These are phyloP conservation scores for Nannobrachium achirus DNA, from an alignment of 2,113 vertebrate genomes.

Conservation along the genomic window DNA sequence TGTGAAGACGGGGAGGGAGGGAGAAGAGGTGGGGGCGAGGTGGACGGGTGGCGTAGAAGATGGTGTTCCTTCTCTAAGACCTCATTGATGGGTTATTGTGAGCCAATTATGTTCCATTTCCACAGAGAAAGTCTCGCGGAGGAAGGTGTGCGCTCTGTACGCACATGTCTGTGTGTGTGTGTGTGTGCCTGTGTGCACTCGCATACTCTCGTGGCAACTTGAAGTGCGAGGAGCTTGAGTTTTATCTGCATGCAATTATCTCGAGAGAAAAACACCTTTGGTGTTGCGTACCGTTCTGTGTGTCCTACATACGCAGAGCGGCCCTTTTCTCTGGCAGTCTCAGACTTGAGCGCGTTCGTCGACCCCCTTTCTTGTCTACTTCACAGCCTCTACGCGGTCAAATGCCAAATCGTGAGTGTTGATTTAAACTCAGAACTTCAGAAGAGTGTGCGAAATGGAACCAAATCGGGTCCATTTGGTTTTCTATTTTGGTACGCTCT, in stretches of 20 bases:
- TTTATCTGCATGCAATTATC: slow-evolving; percentile 45
- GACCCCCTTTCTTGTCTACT: too few relatives aligned
- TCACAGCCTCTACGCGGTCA: too few relatives aligned
- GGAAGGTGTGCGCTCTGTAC: neutral
- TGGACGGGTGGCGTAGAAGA: slow-evolving; percentile 37
- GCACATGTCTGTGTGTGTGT: slow-evolving; percentile 15
- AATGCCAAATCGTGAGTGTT: too few relatives aligned
- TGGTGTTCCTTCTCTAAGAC: slow-evolving; percentile 52
- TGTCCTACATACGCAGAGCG: neutral
- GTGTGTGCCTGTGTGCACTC: slow-evolving; percentile 16
- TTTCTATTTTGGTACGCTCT: too few relatives aligned
- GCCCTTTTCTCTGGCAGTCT: too few relatives aligned
- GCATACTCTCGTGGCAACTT: slow-evolving; percentile 31
- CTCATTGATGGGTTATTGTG: slow-evolving; percentile 56
- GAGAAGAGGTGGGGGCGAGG: slow-evolving; percentile 17
- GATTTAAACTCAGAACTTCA: too few relatives aligned
- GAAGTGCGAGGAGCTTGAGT: slow-evolving; percentile 26
- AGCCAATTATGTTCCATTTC: slow-evolving; percentile 60
- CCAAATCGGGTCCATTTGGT: too few relatives aligned
- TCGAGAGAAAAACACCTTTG: slow-evolving; percentile 39
- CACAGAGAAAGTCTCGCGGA: slow-evolving; percentile 49
- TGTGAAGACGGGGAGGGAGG: slow-evolving; percentile 20
- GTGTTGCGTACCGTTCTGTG: slow-evolving; percentile 24
- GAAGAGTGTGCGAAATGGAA: too few relatives aligned
- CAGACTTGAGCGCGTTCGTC: too few relatives aligned